Conservation (phyloP, 2,797 vertebrate genomes). For the Rhinogobio ventralis region DNA sequence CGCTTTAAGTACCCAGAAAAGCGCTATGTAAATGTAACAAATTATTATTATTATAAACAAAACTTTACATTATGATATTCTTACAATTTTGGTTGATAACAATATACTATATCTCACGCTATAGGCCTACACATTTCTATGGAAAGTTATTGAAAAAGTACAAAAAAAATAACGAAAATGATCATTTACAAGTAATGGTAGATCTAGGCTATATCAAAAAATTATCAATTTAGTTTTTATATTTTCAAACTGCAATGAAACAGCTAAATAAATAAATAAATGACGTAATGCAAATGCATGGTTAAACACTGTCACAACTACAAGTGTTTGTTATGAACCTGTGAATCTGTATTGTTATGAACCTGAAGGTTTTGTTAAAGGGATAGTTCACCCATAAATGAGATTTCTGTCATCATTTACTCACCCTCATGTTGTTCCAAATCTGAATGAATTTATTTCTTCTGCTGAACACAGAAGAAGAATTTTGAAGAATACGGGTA, state of each 20-base stretch:
- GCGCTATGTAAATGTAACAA: too few species aligned
- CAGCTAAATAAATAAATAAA: neutral
- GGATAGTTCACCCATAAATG: too few species aligned
- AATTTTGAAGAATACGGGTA: neutral
- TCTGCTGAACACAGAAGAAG: neutral
- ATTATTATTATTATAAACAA: too few species aligned
- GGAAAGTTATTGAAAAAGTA: too few species aligned
- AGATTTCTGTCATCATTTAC: too few species aligned
- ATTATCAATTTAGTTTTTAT: neutral
- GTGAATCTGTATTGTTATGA: too few species aligned
- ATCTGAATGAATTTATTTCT: neutral
- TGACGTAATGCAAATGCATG: neutral
- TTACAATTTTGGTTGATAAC: neutral
- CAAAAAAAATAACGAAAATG: too few species aligned
- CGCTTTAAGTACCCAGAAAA: too few species aligned
- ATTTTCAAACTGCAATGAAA: neutral
- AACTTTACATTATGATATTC: neutral
- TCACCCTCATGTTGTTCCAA: neutral
- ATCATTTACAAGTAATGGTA: too few species aligned
- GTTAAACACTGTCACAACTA: neutral
- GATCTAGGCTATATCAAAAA: neutral
- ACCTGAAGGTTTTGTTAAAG: neutral
- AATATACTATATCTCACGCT: neutral
- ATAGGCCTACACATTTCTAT: neutral
- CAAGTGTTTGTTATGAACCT: neutral